Conservation (phyloP, 2,797 vertebrate species). For the Cephalopachus bancanus region DNA sequence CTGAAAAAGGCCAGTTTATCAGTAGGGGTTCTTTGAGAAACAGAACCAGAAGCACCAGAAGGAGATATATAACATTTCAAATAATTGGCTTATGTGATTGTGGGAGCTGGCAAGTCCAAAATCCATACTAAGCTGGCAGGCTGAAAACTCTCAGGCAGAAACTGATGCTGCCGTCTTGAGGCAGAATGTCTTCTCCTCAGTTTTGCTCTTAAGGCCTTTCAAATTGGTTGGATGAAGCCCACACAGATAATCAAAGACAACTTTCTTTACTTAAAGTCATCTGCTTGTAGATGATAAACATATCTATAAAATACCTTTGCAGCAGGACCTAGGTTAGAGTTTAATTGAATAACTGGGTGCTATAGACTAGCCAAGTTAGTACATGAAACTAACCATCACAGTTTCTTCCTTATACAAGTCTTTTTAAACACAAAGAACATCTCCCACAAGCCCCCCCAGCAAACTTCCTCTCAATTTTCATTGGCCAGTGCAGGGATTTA, state of each 20-base stretch:
- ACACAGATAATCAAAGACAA: background rate
- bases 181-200: background rate
- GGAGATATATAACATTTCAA: background rate
- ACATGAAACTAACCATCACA: slow-evolving; percentile 34
- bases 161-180: background rate
- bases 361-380: background rate
- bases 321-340: background rate
- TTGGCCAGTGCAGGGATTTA: slow-evolving; percentile 28
- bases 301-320: background rate
- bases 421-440: slow-evolving; percentile 23
- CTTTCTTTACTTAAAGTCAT: slow-evolving; percentile 33
- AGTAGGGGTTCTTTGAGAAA: slow-evolving; percentile 38
- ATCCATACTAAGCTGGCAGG: background rate
- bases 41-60: slow-evolving; percentile 58
- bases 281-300: background rate
- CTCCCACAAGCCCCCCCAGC: background rate
- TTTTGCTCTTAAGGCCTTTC: background rate
- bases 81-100: background rate
- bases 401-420: background rate
- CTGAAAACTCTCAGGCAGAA: slow-evolving; percentile 4
- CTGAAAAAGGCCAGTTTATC: background rate
- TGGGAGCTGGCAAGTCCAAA: background rate
- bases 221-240: slow-evolving; percentile 3
- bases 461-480: slow-evolving; percentile 54
- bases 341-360: background rate